Percentiles rank a stretch among this genome's conserved stretches.
These are phyloP conservation scores for Trichoplusia ni DNA, from an alignment of 1,140 invertebrate genomes.

Conservation along the genomic window DNA sequence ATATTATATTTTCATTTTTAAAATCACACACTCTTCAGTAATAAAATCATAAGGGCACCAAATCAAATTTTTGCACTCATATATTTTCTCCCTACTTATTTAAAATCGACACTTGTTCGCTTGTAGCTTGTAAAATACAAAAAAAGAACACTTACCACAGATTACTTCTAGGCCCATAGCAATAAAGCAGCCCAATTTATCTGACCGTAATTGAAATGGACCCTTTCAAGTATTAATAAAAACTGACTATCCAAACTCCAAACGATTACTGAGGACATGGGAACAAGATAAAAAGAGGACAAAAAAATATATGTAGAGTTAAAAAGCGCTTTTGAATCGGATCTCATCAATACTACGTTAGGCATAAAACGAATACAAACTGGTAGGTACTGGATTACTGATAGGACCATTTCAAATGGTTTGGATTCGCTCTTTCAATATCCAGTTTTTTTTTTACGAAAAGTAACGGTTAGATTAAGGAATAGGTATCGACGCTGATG, in stretches of 20 bases:
- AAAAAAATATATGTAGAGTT: neutral
- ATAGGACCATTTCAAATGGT: constrained; percentile 7
- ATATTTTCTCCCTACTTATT: too few species aligned
- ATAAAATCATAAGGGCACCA: too few species aligned
- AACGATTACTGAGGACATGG: neutral
- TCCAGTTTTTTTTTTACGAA: neutral
- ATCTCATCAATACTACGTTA: constrained; percentile 11
- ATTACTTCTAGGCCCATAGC: too few species aligned
- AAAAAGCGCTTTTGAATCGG: constrained; percentile 11
- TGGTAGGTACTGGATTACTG: constrained; percentile 12
- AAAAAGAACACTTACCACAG: too few species aligned
- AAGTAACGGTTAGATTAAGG: neutral
- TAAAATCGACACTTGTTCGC: too few species aligned
- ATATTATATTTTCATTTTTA: too few species aligned
- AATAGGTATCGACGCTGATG: neutral
- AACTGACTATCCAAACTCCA: neutral
- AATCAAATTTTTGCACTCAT: too few species aligned
- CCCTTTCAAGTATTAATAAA: neutral
- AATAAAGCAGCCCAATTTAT: too few species aligned
- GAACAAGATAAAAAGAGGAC: neutral
- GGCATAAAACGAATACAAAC: neutral
- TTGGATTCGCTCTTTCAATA: neutral
- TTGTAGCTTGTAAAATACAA: too few species aligned
- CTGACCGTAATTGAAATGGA: too few species aligned
- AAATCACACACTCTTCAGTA: too few species aligned